Base-by-base conservation (phyloP, 2,113 vertebrate species). In the Lathamus discolor region DNA sequence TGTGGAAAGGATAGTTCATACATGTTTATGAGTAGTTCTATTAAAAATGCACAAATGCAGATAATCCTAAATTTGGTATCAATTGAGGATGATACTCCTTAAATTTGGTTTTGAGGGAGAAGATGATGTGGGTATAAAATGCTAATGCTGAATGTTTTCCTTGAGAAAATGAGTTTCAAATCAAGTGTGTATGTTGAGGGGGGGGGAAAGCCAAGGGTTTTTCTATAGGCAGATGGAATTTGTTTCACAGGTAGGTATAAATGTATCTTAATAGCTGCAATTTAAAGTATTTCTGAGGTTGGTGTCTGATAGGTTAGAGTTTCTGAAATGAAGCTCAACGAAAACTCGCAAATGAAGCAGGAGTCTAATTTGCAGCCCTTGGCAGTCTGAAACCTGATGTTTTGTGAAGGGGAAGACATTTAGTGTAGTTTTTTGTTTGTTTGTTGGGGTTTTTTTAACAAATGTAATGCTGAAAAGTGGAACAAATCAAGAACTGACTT, bases 141-240 rank as follows among this genome's bases (percentile, higher is more conserved):
- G 5, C 3, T 5, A 33, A 4, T 25, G 44, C 7, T 41, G 35
- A 54, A 8, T 27, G 7, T n/a, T 73, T 69, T 28, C 14, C 24
- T 63, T 62, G 54, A 37, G 29, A 12, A 61, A 55, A 4, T 2
- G 1, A 29, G 15, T 33, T 80, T 83, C n/a, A 81, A 62, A 67
- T n/a, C 13, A 49, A n/a, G 24, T 0, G 6, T 25, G 17, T 0
- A 0, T 55, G 11, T 37, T 67, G 7, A n/a, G n/a, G 4, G 11
- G 12, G 27, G 23, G 10, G 23, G 10, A 12, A 17, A 74, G 78
- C 9, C 5, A 29, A 31, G 22, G 15, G 8, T 2, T 88, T 74
- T 88, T n/a, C 13, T 1, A 0, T 35, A 17, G 33, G 7, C 49
- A 25, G 13, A 1, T 3, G 13, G 31, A 28, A 48, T 10, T 54